These are phyloP conservation scores for Lepidocyrtoides sp. DNA, from an alignment of 2,888 invertebrate genomes.

Conservation along the genomic window DNA sequence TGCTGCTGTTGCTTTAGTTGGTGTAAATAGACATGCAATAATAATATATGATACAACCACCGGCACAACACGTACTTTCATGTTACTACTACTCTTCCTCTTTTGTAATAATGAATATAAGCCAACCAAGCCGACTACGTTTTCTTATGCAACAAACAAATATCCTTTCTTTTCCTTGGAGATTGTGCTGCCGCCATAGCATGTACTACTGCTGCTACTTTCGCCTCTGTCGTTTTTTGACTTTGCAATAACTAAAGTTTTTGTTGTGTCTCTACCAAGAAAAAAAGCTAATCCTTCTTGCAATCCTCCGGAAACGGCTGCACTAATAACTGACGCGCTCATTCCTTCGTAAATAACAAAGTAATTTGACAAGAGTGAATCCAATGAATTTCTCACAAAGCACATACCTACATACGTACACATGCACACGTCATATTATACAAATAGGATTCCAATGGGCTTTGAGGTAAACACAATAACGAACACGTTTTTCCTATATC, in stretches of 20 bases:
- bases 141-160: too few species aligned
- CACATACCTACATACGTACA: neutral
- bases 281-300: neutral
- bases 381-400: slow-evolving; percentile 18
- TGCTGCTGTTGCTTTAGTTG: neutral
- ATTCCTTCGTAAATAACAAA: slow-evolving; percentile 40
- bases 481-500: neutral
- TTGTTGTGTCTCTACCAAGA: neutral
- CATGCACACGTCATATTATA: neutral
- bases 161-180: too few species aligned
- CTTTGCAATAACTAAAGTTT: neutral
- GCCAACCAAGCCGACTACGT: too few species aligned
- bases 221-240: neutral
- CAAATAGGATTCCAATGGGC: slow-evolving; percentile 15
- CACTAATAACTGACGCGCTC: slow-evolving; percentile 37
- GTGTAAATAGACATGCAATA: neutral
- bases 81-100: neutral
- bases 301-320: slow-evolving; percentile 29
- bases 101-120: neutral
- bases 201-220: neutral
- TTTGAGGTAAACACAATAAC: slow-evolving; percentile 10
- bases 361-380: slow-evolving; percentile 40
- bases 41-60: slow-evolving; percentile 17
- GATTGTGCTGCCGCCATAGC: neutral
- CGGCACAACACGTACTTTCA: slow-evolving; percentile 25